These are phyloP conservation scores for Epinephelus awoara DNA, from an alignment of 2,797 vertebrate genomes.

Conservation along the genomic window DNA sequence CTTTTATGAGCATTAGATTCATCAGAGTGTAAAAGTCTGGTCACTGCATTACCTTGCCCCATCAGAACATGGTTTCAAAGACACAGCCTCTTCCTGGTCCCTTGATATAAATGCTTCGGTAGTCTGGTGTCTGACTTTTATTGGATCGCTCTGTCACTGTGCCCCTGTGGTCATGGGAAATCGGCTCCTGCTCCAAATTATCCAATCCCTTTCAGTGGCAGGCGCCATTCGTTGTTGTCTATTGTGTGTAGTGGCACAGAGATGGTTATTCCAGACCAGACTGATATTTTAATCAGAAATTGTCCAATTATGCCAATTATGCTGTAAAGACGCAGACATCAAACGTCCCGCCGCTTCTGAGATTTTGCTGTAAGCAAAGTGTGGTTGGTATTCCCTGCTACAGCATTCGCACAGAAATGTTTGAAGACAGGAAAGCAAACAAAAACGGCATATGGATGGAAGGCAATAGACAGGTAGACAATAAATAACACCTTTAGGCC, in stretches of 20 bases:
- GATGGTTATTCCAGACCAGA: constrained; percentile 36
- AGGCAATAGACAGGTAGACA: not conserved
- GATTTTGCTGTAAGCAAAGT: constrained; percentile 27
- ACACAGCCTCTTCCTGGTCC: constrained; percentile 32
- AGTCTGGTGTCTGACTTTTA: constrained; percentile 68
- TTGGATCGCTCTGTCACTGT: constrained; percentile 59
- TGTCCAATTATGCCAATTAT: constrained; percentile 60
- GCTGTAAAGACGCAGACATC: constrained; percentile 58
- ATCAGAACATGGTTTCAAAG: constrained; percentile 35
- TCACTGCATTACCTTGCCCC: constrained; percentile 5
- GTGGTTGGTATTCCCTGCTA: constrained; percentile 5
- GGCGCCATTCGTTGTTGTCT: constrained; percentile 54
- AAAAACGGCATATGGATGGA: not conserved
- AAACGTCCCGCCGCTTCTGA: constrained; percentile 17
- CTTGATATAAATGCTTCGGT: constrained; percentile 56
- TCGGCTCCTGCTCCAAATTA: constrained; percentile 60
- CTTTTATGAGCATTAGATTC: constrained; percentile 35
- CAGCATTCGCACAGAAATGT: constrained; percentile 5
- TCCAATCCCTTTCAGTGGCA: constrained; percentile 44
- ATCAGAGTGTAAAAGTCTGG: constrained; percentile 20
- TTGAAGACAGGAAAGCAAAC: constrained; percentile 11
- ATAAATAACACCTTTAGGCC: constrained; percentile 4
- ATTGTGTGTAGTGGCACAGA: constrained; percentile 40
- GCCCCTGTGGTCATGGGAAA: constrained; percentile 63
- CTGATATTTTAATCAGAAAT: constrained; percentile 63